Evolutionary conservation across 2,888 invertebrate species (phyloP).

Genomic region (Diaprepes abbreviatus): DNA sequence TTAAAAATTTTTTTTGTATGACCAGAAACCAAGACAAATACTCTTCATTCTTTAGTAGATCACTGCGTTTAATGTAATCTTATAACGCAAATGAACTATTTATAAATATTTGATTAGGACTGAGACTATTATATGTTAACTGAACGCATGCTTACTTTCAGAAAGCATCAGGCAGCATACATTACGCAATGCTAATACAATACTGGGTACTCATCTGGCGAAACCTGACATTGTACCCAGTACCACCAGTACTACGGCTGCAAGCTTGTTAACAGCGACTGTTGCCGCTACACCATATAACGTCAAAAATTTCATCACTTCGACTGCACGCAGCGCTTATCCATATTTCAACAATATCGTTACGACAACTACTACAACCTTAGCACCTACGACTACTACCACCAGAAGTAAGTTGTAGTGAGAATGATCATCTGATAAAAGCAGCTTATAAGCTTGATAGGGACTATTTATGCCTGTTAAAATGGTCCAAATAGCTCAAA

Average conservation of each 20-base stretch:
- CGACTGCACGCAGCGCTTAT: constrained; percentile 60
- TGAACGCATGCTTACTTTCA: constrained; percentile 52
- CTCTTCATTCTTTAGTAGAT: too few relatives aligned
- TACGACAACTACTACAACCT: constrained; percentile 60
- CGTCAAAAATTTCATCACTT: constrained; percentile 63
- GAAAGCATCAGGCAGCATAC: constrained; percentile 81
- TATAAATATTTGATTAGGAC: too few relatives aligned
- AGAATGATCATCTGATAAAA: too few relatives aligned
- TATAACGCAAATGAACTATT: too few relatives aligned
- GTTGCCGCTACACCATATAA: constrained; percentile 66
- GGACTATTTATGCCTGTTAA: too few relatives aligned
- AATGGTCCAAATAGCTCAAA: too few relatives aligned
- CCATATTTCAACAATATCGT: constrained; percentile 39
- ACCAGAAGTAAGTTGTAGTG: constrained; percentile 68
- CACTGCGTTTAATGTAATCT: too few relatives aligned
- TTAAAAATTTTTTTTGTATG: too few relatives aligned
- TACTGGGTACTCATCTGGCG: constrained; percentile 74
- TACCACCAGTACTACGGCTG: constrained; percentile 57
- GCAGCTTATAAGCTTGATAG: too few relatives aligned
- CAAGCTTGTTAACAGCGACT: constrained; percentile 66
- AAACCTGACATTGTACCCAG: constrained; percentile 71
- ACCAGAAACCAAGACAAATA: too few relatives aligned
- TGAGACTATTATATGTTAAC: too few relatives aligned
- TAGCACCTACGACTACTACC: constrained; percentile 67
- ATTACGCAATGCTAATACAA: constrained; percentile 81